phyloP scores from a whole-genome alignment of 2,888 invertebrate genomes.

The Vesta saturnalis region DNA sequence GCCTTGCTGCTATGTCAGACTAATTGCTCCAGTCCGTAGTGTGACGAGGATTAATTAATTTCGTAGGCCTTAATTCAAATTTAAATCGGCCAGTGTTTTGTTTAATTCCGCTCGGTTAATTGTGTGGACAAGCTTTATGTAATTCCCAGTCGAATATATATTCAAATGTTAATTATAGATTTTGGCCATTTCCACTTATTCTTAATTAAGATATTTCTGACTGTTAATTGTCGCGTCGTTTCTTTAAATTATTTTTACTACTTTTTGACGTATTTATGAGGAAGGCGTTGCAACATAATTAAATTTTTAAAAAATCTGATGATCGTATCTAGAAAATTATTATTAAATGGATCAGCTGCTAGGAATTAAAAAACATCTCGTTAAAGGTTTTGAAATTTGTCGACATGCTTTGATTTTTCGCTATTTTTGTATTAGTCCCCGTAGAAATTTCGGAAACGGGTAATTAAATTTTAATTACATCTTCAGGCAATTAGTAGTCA shows the following conservation, averaged over 20 bases:
- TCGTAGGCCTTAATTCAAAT: conserved; percentile 61
- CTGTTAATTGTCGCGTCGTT: conserved; percentile 33
- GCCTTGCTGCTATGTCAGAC: conserved; percentile 54
- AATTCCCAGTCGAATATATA: conserved; percentile 50
- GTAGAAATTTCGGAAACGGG: conserved; percentile 42
- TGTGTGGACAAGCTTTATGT: conserved; percentile 58
- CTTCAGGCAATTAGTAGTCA: conserved; percentile 62
- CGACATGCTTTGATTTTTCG: not conserved
- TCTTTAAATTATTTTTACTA: conserved; percentile 40
- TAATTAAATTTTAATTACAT: conserved; percentile 63
- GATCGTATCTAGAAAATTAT: conserved; percentile 38
- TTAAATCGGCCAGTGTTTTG: conserved; percentile 63
- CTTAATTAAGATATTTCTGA: conserved; percentile 32
- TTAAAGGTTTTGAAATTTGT: conserved; percentile 1
- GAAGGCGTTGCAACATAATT: conserved; percentile 40
- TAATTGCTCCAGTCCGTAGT: conserved; percentile 62
- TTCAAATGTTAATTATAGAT: conserved; percentile 23
- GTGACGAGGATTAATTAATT: conserved; percentile 64
- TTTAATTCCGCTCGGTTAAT: conserved; percentile 62
- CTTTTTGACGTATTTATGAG: conserved; percentile 44
- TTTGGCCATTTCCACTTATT: not conserved
- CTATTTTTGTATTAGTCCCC: no score
- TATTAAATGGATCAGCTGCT: conserved; percentile 22
- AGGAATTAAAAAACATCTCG: not conserved
- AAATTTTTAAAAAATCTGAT: conserved; percentile 41